These are phyloP conservation scores for Ahaetulla prasina DNA, from an alignment of 2,113 vertebrate species.

Conservation along the genomic window DNA sequence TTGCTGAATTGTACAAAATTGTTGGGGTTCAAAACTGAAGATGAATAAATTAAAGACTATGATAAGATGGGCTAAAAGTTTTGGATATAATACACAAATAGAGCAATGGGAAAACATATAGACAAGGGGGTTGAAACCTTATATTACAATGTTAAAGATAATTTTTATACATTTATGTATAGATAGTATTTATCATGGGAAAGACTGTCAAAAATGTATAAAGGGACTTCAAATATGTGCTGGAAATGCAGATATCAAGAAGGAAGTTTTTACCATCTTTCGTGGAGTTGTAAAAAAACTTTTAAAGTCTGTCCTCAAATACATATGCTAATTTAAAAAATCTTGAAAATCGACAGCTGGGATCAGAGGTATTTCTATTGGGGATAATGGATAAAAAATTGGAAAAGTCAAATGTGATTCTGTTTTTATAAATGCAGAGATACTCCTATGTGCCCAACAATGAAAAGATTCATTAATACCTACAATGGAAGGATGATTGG, in stretches of 20 bases:
- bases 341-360: neutral
- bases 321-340: neutral
- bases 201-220: neutral
- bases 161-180: neutral
- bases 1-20: neutral
- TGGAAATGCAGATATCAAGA: neutral
- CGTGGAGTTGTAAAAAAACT: neutral
- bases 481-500: neutral
- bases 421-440: neutral
- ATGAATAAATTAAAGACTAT: neutral
- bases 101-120: neutral
- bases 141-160: neutral
- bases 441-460: neutral
- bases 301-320: neutral
- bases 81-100: neutral
- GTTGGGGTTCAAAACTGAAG: neutral
- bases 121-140: neutral
- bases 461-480: neutral
- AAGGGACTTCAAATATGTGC: neutral
- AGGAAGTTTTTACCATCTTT: neutral
- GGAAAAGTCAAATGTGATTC: neutral
- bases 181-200: neutral
- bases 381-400: neutral
- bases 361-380: neutral
- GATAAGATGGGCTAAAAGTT: neutral